Evolutionary conservation across 2,113 vertebrate species (phyloP), one percentile per base, ranked within the genome.

Genomic region (Leuciscus idus): DNA sequence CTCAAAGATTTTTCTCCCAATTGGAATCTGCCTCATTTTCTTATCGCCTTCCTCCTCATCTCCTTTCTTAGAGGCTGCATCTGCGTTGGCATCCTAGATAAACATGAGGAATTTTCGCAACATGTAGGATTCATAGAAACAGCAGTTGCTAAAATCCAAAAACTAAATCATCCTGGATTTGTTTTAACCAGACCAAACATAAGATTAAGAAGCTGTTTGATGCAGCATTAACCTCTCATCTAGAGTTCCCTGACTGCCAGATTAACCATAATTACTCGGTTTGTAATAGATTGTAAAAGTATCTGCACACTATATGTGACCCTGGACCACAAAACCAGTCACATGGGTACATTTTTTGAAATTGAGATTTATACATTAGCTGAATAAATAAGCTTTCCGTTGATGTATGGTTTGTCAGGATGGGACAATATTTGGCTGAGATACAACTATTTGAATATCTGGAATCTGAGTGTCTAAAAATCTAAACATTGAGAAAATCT

Each of bases 11-110:
- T 96, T 97, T 74, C 93, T 95, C 66, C 95, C 97, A 17, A 99
- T 97, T 13, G 98, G 98, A 84, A 98, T 95, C 86, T 96, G 96
- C 0, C 81, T 95, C 23, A 96, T 94, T 33, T 97, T 97, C 85
- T 94, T 93, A 70, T 92, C 95, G n/a, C 95, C 97, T 2, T 96
- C 97, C 87, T 99, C 98, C 88, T 99, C 98, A 33, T 99, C 98
- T 3, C 96, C 98, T 90, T 97, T 99, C 83, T 95, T 95, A 2
- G 98, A 99, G 30, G 90, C 92, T 17, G 94, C 10, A 15, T 99
- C 98, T 28, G 86, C 92, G 81, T 95, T 96, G 4, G 93, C 91
- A 73, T 99, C 98, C 98, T 99, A 84, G 28, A 95, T 92, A 6
- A 55, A 87, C 1, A 89, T 86, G 12, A 30, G 21, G 72, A 28